Evolutionary conservation across 2,113 vertebrate genomes (phyloP).

Genomic region (Datnioides undecimradiatus): DNA sequence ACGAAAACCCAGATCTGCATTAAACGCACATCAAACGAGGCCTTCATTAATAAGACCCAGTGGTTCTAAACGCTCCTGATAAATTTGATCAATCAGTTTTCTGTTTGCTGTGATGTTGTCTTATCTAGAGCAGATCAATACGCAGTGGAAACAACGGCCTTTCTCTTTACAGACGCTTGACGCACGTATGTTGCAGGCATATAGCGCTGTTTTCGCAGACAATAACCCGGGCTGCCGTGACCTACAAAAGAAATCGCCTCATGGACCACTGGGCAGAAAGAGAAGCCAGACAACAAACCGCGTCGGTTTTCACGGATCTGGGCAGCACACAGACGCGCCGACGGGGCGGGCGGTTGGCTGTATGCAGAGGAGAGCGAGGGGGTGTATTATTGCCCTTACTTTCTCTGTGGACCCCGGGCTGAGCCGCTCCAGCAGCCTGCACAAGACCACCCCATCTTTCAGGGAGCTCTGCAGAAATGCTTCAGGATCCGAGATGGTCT

Average conservation of each 20-base stretch:
- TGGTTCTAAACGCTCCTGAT: neutral
- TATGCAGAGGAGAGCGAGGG: conserved; percentile 17
- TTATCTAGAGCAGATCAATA: conserved; percentile 29
- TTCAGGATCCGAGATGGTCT: conserved; percentile 94
- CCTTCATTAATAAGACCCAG: conserved; percentile 4
- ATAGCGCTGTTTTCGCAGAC: conserved; percentile 59
- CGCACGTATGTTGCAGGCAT: conserved; percentile 45
- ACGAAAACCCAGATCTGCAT: neutral
- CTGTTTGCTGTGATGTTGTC: neutral
- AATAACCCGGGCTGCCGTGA: conserved; percentile 78
- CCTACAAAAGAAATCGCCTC: conserved; percentile 80
- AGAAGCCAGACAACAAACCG: conserved; percentile 76
- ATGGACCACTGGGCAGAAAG: conserved; percentile 76
- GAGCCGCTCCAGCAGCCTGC: conserved; percentile 93
- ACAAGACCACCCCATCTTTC: conserved; percentile 94
- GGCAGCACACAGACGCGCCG: conserved; percentile 61
- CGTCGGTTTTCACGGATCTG: conserved; percentile 69
- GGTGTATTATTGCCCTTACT: conserved; percentile 68
- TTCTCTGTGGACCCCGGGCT: conserved; percentile 93
- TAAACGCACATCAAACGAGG: conserved; percentile 7
- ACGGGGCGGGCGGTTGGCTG: conserved; percentile 44
- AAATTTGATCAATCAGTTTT: neutral
- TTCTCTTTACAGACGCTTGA: conserved; percentile 15
- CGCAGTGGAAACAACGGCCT: conserved; percentile 29
- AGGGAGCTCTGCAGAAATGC: conserved; percentile 93